Evolutionary conservation across 2,113 vertebrate genomes (phyloP), one percentile per base, ranked within the genome.

Genomic region (Agapornis roseicollis): DNA sequence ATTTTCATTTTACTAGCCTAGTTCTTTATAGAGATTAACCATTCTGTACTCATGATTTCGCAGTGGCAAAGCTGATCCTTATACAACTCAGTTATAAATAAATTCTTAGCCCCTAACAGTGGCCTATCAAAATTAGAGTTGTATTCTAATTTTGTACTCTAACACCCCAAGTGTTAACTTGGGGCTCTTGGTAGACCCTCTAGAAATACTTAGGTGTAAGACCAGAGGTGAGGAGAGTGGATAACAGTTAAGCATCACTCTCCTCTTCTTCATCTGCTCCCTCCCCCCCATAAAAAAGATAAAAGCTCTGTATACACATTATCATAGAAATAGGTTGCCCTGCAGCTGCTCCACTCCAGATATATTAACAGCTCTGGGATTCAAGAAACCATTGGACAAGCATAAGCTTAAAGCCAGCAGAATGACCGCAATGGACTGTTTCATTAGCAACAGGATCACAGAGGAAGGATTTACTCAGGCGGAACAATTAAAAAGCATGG

Each of bases 261-360:
- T 50, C 10, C 7, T 65, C n/a, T 82, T 42, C 27, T 12, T 24
- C 8, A 8, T 10, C 13, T 10, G 8, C 17, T 14, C 17, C 19
- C 3, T 16, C 7, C 18, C 4, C 0, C 1, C 10, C 11, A 52
- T n/a, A 77, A 77, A 89, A 64, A 90, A 83, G 17, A 86, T 73
- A 91, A 89, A 90, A 91, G 81, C 44, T 83, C 70, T 55, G 71
- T 94, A 79, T 78, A 84, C 90, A 95, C 91, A 97, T 96, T 96
- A 97, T 89, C 96, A 96, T 93, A 92, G 94, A 97, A 95, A 95
- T 96, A 95, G 92, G 91, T 88, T 93, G 84, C 78, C 94, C 90
- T 93, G 94, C 92, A 96, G 94, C 93, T 95, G 92, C 93, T 94
- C 91, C 73, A 84, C 87, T 96, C 88, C 86, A 96, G 79, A 87